phyloP scores from a whole-genome alignment of 2,113 vertebrate species.

The Laticauda colubrina region DNA sequence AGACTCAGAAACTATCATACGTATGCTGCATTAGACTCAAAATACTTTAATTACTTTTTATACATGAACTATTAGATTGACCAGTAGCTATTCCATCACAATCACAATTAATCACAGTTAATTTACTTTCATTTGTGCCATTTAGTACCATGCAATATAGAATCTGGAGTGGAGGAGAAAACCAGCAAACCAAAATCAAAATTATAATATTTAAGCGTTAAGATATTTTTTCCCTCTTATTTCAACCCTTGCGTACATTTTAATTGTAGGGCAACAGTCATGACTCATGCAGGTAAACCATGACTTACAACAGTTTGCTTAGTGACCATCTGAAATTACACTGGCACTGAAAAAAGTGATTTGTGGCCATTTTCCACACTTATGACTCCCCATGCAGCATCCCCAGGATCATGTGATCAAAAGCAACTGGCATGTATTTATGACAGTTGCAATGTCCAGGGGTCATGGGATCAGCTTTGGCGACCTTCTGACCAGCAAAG shows the following conservation, averaged over 20 bases:
- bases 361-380: background rate
- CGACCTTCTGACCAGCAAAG: background rate
- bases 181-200: no score
- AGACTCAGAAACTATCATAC: background rate
- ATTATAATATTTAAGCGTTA: background rate
- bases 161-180: background rate
- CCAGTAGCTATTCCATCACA: background rate
- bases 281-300: background rate
- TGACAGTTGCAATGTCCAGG: background rate
- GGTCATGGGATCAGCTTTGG: background rate
- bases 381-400: background rate
- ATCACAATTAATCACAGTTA: background rate
- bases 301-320: background rate
- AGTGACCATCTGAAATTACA: background rate
- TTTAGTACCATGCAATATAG: background rate
- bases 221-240: background rate
- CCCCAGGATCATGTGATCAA: background rate
- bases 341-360: background rate
- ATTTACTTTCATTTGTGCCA: background rate
- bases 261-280: conserved; percentile 12
- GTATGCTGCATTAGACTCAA: background rate
- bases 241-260: conserved; percentile 5
- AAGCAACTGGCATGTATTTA: background rate
- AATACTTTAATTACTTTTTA: background rate
- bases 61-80: background rate